Conservation (phyloP, 2,888 invertebrate genomes). For the Harpalus rubripes region DNA sequence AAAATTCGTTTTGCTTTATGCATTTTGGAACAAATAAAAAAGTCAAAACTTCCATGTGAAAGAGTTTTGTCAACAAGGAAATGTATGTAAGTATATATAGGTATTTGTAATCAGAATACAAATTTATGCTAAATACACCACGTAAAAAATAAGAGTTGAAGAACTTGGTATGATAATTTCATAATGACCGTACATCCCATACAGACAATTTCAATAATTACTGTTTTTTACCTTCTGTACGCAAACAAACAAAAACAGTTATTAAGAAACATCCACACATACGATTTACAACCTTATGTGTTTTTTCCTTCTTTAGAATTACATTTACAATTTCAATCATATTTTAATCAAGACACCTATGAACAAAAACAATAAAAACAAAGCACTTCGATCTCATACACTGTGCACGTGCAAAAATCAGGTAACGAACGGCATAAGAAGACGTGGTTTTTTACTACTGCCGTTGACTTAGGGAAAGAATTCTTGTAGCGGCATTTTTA, state of each 20-base stretch:
- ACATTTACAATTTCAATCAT: conserved; percentile 19
- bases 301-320: neutral
- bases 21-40: neutral
- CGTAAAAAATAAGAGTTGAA: conserved; percentile 21
- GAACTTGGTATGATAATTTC: conserved; percentile 20
- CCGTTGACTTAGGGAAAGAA: conserved; percentile 4
- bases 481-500: conserved; percentile 29
- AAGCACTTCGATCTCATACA: conserved; percentile 11
- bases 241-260: conserved; percentile 16
- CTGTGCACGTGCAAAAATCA: conserved; percentile 50
- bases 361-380: conserved; percentile 19
- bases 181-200: conserved; percentile 10
- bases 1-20: neutral
- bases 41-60: neutral
- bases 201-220: conserved; percentile 32
- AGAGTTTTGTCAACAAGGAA: neutral
- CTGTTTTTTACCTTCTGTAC: conserved; percentile 7
- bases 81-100: neutral
- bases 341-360: conserved; percentile 20
- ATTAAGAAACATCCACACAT: conserved; percentile 23
- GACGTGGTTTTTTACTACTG: conserved; percentile 19
- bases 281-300: conserved; percentile 3
- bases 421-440: conserved; percentile 27
- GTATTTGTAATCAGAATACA: conserved; percentile 8
- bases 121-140: conserved; percentile 20